phyloP scores from a whole-genome alignment of 2,113 vertebrate genomes.

The Scopus umbretta region DNA sequence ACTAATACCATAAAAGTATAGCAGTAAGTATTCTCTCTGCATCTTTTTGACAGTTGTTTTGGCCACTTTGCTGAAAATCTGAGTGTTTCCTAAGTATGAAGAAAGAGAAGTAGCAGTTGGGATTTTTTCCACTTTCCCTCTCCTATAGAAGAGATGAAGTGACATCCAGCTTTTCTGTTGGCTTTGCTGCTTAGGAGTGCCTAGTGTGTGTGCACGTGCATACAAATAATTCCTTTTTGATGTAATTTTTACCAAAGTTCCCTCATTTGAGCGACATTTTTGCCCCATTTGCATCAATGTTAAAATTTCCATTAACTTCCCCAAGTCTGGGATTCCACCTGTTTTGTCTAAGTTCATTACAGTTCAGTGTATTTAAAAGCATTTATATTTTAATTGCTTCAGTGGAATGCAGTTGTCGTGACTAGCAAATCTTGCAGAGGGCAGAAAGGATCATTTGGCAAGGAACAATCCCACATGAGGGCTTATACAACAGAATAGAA shows the following conservation, averaged over 20 bases:
- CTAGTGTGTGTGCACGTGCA: neutral
- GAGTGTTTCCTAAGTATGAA: neutral
- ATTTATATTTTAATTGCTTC: conserved; percentile 36
- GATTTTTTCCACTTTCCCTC: neutral
- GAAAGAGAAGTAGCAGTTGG: neutral
- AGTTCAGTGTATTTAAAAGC: conserved; percentile 11
- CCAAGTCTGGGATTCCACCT: neutral
- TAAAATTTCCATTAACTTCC: conserved; percentile 1
- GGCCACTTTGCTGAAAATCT: neutral
- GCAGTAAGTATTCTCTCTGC: neutral
- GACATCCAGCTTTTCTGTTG: neutral
- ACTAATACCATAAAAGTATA: neutral
- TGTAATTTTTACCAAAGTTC: neutral
- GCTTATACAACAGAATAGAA: neutral
- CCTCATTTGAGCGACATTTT: conserved; percentile 10
- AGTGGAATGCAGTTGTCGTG: neutral
- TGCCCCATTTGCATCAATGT: neutral
- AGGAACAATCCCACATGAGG: neutral
- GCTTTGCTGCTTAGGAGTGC: neutral
- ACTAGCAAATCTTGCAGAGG: neutral
- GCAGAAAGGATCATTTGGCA: conserved; percentile 32
- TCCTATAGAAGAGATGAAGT: neutral
- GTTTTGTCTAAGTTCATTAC: neutral
- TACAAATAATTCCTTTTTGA: neutral
- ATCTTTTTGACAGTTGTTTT: neutral